Evolutionary conservation across 2,113 vertebrate species (phyloP).

Genomic region (Cololabis saira): DNA sequence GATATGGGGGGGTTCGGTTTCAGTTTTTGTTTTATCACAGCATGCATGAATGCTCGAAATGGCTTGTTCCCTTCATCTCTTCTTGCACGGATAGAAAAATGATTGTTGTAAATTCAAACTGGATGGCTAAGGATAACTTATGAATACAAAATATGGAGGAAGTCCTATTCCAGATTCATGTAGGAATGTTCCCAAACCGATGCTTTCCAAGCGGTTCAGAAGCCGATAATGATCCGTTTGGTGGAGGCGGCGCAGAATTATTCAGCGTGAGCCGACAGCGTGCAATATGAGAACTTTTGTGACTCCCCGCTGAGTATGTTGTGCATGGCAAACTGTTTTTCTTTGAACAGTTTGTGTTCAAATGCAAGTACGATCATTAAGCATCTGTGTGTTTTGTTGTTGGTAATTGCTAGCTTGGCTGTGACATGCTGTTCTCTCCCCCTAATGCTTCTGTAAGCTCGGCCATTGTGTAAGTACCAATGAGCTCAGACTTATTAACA

Average conservation of each 20-base stretch:
- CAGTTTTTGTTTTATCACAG: conserved; percentile 41
- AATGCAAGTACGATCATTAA: conserved; percentile 50
- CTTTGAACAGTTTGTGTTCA: conserved; percentile 27
- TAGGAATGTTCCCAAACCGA: conserved; percentile 41
- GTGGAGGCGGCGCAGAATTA: conserved; percentile 20
- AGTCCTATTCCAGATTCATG: conserved; percentile 47
- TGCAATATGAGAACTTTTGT: conserved; percentile 19
- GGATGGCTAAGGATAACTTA: conserved; percentile 44
- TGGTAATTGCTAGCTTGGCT: conserved; percentile 72
- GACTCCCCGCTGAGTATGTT: conserved; percentile 24
- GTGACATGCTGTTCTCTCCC: conserved; percentile 84
- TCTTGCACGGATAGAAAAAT: conserved; percentile 9
- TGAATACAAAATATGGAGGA: conserved; percentile 65
- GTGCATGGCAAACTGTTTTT: conserved; percentile 19
- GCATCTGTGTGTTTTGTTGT: conserved; percentile 65
- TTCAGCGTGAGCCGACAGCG: conserved; percentile 12
- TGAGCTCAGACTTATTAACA: conserved; percentile 40
- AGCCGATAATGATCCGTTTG: conserved; percentile 54
- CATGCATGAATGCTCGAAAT: conserved; percentile 12
- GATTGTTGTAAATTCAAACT: conserved; percentile 36
- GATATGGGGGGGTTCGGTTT: conserved; percentile 21
- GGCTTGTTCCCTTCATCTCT: conserved; percentile 23
- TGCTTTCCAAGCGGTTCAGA: conserved; percentile 12
- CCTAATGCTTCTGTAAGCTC: conserved; percentile 91
- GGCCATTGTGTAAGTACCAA: conserved; percentile 97